Base-by-base conservation (phyloP, 2,113 vertebrate species). In the Rhodinocichla rosea region DNA sequence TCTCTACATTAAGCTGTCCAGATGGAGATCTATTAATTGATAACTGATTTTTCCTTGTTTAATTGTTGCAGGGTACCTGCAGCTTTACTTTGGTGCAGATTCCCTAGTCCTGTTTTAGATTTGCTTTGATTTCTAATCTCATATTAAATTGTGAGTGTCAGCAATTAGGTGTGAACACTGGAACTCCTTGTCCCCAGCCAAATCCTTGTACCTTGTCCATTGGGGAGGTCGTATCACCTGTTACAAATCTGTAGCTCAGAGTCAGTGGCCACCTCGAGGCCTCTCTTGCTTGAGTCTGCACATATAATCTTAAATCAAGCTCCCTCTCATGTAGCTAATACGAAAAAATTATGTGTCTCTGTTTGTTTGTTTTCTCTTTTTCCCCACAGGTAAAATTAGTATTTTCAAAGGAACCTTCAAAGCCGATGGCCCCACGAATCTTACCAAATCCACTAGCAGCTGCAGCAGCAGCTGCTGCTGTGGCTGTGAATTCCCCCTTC, bases 371-470 rank as follows among this genome's bases (percentile, higher is more conserved):
- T 79, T 83, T 85, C n/a, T 83, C 50, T 96, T 95, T 39, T 90
- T 62, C 55, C 89, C 96, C 90, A 64, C 98, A 99, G 99, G 98
- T 99, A 44, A 99, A 99, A 97, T 86, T 99, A 97, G 96, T 98
- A 62, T 97, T 99, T 97, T 98, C 98, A 49, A 99, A 99, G 97
- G 99, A 99, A 95, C 98, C 97, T 92, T 98, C 98, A 85, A 99
- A 98, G 95, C 97, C 99, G 22, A 98, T 99, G 95, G 95, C 98
- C 56, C 83, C 98, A 28, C 97, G 98, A 81, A 98, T 99, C 94
- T 95, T 99, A 62, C 98, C 99, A 10, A 98, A 99, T n/a, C 99
- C 99, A 0, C 91, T 99, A 55, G 99, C 99, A 17, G 99, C 98
- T 33, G 98, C 98, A 4, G 98, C 98, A 0, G 98, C 99, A 1